A percentile compares a stretch with the other conserved stretches of the same genome.
Conservation (phyloP, 2,113 vertebrate species). For the Thymallus thymallus region DNA sequence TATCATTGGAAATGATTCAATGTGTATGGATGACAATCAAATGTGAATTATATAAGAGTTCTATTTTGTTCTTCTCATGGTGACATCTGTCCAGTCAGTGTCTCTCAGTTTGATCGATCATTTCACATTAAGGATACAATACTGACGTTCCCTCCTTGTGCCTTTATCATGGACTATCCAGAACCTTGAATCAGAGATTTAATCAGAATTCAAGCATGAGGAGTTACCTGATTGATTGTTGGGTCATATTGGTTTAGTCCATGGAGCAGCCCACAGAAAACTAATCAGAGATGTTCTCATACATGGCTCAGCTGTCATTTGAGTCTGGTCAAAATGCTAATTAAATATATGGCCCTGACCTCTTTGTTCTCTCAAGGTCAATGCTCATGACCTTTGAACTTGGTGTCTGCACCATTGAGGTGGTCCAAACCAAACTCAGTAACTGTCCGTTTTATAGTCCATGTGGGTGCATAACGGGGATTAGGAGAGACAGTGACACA, state of each 20-base stretch:
- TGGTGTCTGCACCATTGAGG: conserved; percentile 3
- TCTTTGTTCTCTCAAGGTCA: conserved; percentile 32
- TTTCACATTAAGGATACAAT: too few species aligned
- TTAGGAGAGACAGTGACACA: too few species aligned
- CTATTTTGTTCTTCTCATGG: too few species aligned
- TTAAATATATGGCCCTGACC: conserved; percentile 31
- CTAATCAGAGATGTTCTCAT: neutral
- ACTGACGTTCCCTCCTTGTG: neutral
- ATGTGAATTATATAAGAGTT: too few species aligned
- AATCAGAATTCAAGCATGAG: neutral
- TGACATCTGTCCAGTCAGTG: too few species aligned
- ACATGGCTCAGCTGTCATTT: conserved; percentile 1
- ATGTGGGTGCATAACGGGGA: too few species aligned
- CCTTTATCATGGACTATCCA: neutral
- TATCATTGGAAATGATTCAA: too few species aligned
- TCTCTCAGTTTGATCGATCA: neutral
- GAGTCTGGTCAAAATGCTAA: conserved; percentile 32
- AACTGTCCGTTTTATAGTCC: neutral
- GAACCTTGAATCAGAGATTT: neutral
- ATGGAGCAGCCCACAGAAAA: neutral
- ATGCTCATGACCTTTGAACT: conserved; percentile 38
- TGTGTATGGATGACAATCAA: too few species aligned
- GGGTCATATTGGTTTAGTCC: neutral
- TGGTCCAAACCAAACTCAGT: neutral
- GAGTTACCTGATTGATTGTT: too few species aligned